These are phyloP conservation scores for Tapirus terrestris DNA, from an alignment of 2,113 vertebrate genomes.

Conservation along the genomic window DNA sequence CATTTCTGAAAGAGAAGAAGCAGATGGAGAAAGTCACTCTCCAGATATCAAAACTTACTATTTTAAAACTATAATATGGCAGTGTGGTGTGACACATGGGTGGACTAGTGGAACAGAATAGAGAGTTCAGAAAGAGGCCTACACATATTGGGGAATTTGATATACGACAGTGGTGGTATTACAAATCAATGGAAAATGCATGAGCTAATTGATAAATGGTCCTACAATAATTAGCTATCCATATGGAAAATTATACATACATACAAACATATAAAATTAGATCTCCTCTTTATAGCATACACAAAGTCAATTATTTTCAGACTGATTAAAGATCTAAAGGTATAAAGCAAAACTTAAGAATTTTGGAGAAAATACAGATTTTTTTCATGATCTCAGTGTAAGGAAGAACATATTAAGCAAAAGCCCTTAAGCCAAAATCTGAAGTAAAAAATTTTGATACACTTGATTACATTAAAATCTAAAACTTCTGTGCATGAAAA, in stretches of 20 bases:
- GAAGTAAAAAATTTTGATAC: not conserved
- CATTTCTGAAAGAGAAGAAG: slow-evolving; percentile 5
- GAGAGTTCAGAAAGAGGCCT: not conserved
- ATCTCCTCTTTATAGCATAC: not conserved
- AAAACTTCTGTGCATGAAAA: not conserved
- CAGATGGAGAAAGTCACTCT: not conserved
- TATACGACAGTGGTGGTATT: not conserved
- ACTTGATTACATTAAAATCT: not conserved
- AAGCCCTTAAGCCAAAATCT: not conserved
- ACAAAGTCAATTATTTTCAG: not conserved
- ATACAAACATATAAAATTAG: not conserved
- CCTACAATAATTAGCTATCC: not conserved
- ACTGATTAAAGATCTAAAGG: not conserved
- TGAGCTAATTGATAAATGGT: not conserved
- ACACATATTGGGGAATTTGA: not conserved
- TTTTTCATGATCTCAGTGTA: not conserved
- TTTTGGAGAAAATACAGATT: not conserved
- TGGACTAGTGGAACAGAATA: not conserved
- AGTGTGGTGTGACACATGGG: too few species aligned
- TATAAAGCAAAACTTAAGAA: not conserved
- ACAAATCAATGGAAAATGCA: not conserved
- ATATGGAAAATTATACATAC: not conserved
- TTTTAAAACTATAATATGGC: not conserved
- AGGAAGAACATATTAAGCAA: not conserved
- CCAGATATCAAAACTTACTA: not conserved